These are phyloP conservation scores for Sphaeramia orbicularis DNA, from an alignment of 2,797 vertebrate species.

Conservation along the genomic window DNA sequence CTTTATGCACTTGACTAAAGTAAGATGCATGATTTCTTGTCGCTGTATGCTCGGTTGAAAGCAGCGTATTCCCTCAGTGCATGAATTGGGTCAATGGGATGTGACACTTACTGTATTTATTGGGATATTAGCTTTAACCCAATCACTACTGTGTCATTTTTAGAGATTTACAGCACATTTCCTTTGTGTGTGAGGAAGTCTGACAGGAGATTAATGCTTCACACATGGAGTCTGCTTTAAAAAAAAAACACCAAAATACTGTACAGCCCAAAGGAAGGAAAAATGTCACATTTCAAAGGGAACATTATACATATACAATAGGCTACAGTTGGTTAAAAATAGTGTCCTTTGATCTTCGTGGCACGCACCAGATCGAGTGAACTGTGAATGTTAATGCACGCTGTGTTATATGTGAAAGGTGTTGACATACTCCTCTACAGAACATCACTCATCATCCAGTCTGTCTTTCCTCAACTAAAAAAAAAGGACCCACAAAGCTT, in stretches of 20 bases:
- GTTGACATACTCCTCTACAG: constrained; percentile 70
- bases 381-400: constrained; percentile 54
- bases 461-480: constrained; percentile 47
- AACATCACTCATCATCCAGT: constrained; percentile 60
- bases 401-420: constrained; percentile 67
- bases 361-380: constrained; percentile 52
- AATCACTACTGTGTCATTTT: constrained; percentile 37
- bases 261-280: constrained; percentile 30
- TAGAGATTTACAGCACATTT: constrained; percentile 49
- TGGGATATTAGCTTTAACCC: constrained; percentile 36
- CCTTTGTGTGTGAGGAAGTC: constrained; percentile 26
- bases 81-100: constrained; percentile 46
- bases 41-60: too few species aligned
- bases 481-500: constrained; percentile 45
- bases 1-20: constrained; percentile 33
- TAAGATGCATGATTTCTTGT: constrained; percentile 18
- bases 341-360: constrained; percentile 44
- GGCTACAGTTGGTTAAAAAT: constrained; percentile 34
- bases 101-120: constrained; percentile 33
- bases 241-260: constrained; percentile 24
- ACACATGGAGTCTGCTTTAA: constrained; percentile 34
- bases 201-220: constrained; percentile 36
- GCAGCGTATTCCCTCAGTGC: constrained; percentile 33
- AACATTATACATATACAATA: constrained; percentile 34
- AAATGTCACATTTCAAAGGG: constrained; percentile 46